Base-by-base conservation (phyloP, 2,888 invertebrate genomes). In the Hydrotaea cyrtoneurina region DNA sequence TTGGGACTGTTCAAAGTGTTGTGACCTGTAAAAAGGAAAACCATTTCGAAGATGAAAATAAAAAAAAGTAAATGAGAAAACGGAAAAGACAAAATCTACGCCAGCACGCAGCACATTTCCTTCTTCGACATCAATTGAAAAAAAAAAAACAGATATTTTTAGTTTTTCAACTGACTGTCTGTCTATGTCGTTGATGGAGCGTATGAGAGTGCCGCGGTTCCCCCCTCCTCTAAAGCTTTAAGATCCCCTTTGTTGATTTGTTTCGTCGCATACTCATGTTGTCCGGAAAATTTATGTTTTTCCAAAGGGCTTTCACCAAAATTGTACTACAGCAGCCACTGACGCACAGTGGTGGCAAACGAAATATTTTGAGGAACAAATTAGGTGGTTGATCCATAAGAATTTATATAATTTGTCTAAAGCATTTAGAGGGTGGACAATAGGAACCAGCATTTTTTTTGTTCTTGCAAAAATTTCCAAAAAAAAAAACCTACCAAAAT, bases 1-100 rank as follows among this genome's bases (percentile, higher is more conserved):
- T 93, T 93, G 59, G 94, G 93, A 88, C 93, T 94, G 85, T 91
- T 91, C 82, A 92, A 87, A 19, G 90, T 87, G 19, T 89, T 88
- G 87, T 91, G 89, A 87, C 91, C 91, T 91, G 87, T 57, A 87
- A 77, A 53, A 71, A n/a, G 17, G 11, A 39, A 50, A 74, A 57
- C 36, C n/a, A 26, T 31, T 39, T 8, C 21, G 36, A 31, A 31
- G 3, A 46, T 26, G 17, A 59, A 72, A 50, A 53, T 23, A 8
- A 31, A 50, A 72, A 31, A 64, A 7, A 55, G 31, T 15, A 43
- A 75, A 55, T 17, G n/a, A 69, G 69, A 23, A 57, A 78, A 75
- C 75, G 57, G 80, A 79, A 81, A 73, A 77, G 72, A 59, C 74
- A 59, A 69, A 72, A 55, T 72, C 39, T 39, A 39, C 11, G 31